Evolutionary conservation across 2,888 invertebrate genomes (phyloP).

Genomic region (Bhutanitis thaidina): DNA sequence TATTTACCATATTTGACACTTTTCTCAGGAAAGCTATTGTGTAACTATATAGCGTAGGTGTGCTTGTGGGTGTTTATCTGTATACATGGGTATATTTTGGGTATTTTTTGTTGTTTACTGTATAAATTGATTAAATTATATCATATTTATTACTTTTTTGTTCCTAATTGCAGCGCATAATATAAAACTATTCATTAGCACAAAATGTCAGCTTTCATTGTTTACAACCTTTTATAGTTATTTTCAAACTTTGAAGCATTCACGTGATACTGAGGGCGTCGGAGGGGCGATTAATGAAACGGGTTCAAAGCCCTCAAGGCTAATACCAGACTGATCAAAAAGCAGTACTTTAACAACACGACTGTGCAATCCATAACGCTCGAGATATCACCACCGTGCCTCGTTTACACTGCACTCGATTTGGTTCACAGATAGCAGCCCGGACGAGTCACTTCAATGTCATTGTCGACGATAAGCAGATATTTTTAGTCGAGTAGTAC

Average conservation of each 20-base stretch:
- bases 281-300: constrained; percentile 53
- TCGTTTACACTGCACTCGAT: constrained; percentile 29
- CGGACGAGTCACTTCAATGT: constrained; percentile 5
- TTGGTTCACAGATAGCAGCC: not conserved
- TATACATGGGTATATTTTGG: too few relatives aligned
- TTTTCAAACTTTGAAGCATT: constrained; percentile 5
- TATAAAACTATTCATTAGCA: not conserved
- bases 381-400: constrained; percentile 51
- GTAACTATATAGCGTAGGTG: too few relatives aligned
- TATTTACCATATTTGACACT: too few relatives aligned
- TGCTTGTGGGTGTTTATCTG: too few relatives aligned
- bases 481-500: too few relatives aligned
- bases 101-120: too few relatives aligned
- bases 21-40: too few relatives aligned
- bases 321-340: constrained; percentile 58
- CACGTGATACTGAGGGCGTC: constrained; percentile 30
- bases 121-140: too few relatives aligned
- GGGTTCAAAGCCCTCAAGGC: constrained; percentile 63
- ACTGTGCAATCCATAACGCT: constrained; percentile 62
- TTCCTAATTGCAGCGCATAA: too few relatives aligned
- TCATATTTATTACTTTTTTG: too few relatives aligned
- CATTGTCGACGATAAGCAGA: constrained; percentile 7
- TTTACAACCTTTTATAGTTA: constrained; percentile 1
- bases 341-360: constrained; percentile 52
- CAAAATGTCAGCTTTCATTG: not conserved